phyloP scores from a whole-genome alignment of 2,797 vertebrate species.

The Acanthurus leucopareius region DNA sequence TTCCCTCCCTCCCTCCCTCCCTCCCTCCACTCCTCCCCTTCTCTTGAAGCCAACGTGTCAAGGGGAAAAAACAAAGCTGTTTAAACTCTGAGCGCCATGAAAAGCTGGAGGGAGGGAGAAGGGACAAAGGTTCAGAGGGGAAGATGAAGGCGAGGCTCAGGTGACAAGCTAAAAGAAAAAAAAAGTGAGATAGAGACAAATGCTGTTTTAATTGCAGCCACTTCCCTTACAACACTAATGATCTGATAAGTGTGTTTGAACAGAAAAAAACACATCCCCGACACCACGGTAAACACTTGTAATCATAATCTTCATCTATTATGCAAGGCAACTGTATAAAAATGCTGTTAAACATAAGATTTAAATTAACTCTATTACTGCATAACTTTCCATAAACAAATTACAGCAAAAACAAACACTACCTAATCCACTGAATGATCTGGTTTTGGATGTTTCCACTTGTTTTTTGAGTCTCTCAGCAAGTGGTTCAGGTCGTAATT shows the following conservation, averaged over 20 bases:
- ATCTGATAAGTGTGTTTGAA: background rate
- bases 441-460: slow-evolving; percentile 15
- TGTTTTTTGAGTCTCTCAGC: background rate
- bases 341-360: background rate
- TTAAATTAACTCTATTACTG: background rate
- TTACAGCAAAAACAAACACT: background rate
- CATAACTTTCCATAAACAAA: background rate
- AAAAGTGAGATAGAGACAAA: background rate
- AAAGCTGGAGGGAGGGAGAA: slow-evolving; percentile 2
- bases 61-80: slow-evolving; percentile 69
- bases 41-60: slow-evolving; percentile 75
- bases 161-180: background rate
- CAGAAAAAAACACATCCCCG: background rate
- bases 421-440: background rate
- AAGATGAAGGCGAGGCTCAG: background rate
- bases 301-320: background rate
- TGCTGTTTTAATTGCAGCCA: background rate
- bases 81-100: slow-evolving; percentile 49
- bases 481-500: background rate
- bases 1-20: no score
- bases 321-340: background rate
- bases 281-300: background rate
- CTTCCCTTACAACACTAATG: background rate
- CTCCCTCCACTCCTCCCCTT: slow-evolving; percentile 55
- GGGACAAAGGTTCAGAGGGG: slow-evolving; percentile 5